Evolutionary conservation across 2,797 vertebrate species (phyloP).

Genomic region (Megalops cyprinoides): DNA sequence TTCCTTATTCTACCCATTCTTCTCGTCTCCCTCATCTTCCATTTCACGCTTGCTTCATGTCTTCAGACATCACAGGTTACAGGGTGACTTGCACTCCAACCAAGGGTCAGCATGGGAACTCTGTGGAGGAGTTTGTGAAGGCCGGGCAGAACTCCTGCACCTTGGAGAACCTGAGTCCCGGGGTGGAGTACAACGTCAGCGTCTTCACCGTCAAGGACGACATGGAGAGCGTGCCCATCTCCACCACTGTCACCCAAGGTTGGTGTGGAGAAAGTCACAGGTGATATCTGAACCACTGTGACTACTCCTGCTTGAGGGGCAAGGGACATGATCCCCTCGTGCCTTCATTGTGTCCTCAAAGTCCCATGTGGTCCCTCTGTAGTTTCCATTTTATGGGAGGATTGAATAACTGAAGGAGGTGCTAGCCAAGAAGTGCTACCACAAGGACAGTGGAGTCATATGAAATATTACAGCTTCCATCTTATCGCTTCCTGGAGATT

Average conservation of each 20-base stretch:
- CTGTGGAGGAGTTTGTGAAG: constrained; percentile 88
- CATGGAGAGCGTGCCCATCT: constrained; percentile 89
- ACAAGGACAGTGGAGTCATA: background rate
- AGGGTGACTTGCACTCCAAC: constrained; percentile 87
- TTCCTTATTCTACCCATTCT: too few species aligned
- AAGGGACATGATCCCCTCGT: too few species aligned
- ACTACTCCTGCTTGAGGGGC: too few species aligned
- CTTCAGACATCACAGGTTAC: constrained; percentile 94
- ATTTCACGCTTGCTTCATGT: too few species aligned
- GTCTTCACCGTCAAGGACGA: constrained; percentile 89
- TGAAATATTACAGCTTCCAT: background rate
- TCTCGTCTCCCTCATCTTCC: too few species aligned
- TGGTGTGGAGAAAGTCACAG: too few species aligned
- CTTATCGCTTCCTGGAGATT: too few species aligned
- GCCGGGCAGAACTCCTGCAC: constrained; percentile 85
- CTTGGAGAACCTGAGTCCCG: constrained; percentile 90
- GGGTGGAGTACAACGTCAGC: constrained; percentile 93
- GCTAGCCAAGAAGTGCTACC: background rate
- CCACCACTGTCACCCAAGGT: constrained; percentile 86
- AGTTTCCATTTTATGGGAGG: background rate
- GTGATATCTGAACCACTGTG: too few species aligned
- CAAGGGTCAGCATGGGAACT: constrained; percentile 84
- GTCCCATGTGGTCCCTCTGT: background rate
- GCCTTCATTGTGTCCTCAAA: too few species aligned
- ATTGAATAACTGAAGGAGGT: background rate